phyloP scores from a whole-genome alignment of 2,888 invertebrate species.

The Operophtera brumata region DNA sequence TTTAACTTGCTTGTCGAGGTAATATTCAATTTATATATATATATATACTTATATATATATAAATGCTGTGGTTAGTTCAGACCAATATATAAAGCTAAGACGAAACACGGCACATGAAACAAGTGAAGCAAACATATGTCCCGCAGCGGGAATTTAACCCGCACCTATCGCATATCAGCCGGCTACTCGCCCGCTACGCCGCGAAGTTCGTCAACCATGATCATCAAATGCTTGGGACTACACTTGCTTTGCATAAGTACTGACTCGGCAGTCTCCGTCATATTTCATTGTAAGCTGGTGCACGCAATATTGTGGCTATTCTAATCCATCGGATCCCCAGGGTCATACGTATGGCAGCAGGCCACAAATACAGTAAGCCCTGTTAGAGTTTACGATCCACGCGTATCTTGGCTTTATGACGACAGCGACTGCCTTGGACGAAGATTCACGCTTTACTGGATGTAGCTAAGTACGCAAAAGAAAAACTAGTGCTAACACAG shows the following conservation, averaged over 20 bases:
- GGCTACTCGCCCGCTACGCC: too few species aligned
- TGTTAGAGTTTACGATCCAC: constrained; percentile 69
- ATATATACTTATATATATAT: too few species aligned
- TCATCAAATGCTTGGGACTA: too few species aligned
- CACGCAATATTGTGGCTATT: constrained; percentile 44
- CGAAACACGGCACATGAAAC: too few species aligned
- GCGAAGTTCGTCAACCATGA: neutral
- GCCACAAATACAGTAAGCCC: constrained; percentile 63
- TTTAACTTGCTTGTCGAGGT: too few species aligned
- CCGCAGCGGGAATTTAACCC: too few species aligned
- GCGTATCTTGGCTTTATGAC: constrained; percentile 71
- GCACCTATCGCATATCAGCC: too few species aligned
- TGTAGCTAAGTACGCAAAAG: constrained; percentile 1
- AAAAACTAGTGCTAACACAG: too few species aligned
- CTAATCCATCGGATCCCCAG: constrained; percentile 54
- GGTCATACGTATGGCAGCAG: constrained; percentile 60
- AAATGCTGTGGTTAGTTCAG: too few species aligned
- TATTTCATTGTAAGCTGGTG: constrained; percentile 32
- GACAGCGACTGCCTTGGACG: constrained; percentile 47
- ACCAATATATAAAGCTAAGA: too few species aligned
- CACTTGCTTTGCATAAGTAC: neutral
- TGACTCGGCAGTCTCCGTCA: neutral
- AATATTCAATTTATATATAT: too few species aligned
- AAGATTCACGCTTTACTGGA: constrained; percentile 26
- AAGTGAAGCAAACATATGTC: too few species aligned